phyloP scores from a whole-genome alignment of 2,113 vertebrate species.

The Atherinomorus stipes region DNA sequence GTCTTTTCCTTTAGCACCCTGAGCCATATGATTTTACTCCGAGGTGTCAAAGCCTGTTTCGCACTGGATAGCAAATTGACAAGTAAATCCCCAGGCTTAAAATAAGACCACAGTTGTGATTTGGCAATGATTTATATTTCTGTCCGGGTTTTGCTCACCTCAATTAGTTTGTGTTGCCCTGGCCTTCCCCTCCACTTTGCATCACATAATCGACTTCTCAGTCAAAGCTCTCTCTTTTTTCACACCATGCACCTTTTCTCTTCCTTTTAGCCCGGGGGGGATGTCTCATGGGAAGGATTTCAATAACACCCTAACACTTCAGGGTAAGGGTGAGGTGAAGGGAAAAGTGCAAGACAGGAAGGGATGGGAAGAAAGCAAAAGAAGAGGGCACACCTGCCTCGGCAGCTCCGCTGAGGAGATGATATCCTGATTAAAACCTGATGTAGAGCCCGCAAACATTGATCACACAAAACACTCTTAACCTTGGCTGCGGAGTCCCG shows the following conservation, averaged over 20 bases:
- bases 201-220: conserved; percentile 11
- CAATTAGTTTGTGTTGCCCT: background rate
- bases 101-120: conserved; percentile 16
- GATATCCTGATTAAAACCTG: conserved; percentile 73
- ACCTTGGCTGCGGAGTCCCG: conserved; percentile 46
- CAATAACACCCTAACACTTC: conserved; percentile 49
- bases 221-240: conserved; percentile 44
- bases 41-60: conserved; percentile 17
- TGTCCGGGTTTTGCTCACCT: conserved; percentile 1
- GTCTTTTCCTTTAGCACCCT: conserved; percentile 25
- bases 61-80: background rate
- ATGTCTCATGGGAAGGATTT: conserved; percentile 19
- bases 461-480: conserved; percentile 68
- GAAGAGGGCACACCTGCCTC: conserved; percentile 30
- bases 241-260: conserved; percentile 15
- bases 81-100: conserved; percentile 24
- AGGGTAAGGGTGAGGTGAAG: conserved; percentile 17
- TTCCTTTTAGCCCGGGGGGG: conserved; percentile 23
- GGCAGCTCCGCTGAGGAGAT: conserved; percentile 34
- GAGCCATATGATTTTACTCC: conserved; percentile 17
- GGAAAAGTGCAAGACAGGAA: conserved; percentile 45
- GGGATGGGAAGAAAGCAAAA: conserved; percentile 44
- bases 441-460: conserved; percentile 64
- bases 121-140: background rate
- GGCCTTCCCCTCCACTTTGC: conserved; percentile 11